Percentiles rank a stretch among this genome's conserved stretches.
phyloP scores from a whole-genome alignment of 1,140 invertebrate genomes.

The Lamellibrachia luymesi region DNA sequence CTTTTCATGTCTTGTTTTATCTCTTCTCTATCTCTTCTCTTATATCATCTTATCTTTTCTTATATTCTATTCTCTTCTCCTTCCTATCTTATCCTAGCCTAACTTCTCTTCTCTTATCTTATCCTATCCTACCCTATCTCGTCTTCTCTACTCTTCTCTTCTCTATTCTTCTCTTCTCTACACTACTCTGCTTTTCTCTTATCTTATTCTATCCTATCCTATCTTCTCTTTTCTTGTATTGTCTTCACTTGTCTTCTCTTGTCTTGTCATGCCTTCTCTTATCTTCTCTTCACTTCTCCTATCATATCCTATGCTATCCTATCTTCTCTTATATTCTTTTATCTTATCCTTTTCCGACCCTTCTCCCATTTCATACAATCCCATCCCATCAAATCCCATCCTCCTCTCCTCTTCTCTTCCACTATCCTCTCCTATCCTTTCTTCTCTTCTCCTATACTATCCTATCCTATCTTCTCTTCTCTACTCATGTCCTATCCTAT shows the following conservation, averaged over 20 bases:
- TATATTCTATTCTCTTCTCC: not conserved
- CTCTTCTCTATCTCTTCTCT: too few relatives aligned
- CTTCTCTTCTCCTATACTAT: not conserved
- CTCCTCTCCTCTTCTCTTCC: too few relatives aligned
- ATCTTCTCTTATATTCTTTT: too few relatives aligned
- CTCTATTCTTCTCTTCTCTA: not conserved
- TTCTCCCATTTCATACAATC: constrained; percentile 7
- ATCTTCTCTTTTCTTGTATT: constrained; percentile 1
- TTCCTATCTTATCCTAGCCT: not conserved
- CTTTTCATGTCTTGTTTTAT: too few relatives aligned
- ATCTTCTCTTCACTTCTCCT: not conserved
- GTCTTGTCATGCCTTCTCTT: constrained; percentile 6
- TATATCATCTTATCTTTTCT: not conserved
- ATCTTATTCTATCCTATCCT: too few relatives aligned
- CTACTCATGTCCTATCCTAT: not conserved
- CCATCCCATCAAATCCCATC: constrained; percentile 2
- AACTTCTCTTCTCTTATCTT: not conserved
- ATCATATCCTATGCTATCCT: constrained; percentile 7
- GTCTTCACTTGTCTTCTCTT: constrained; percentile 2
- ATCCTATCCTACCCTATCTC: not conserved
- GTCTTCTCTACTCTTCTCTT: not conserved
- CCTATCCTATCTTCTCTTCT: not conserved
- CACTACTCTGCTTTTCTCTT: not conserved
- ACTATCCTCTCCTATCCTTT: too few relatives aligned
- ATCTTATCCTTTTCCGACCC: not conserved